A percentile compares a stretch with the other conserved stretches of the same genome.
phyloP scores from a whole-genome alignment of 30 jellyfish, hydroid and myxozoan genomes.

The Hydra vulgaris region DNA sequence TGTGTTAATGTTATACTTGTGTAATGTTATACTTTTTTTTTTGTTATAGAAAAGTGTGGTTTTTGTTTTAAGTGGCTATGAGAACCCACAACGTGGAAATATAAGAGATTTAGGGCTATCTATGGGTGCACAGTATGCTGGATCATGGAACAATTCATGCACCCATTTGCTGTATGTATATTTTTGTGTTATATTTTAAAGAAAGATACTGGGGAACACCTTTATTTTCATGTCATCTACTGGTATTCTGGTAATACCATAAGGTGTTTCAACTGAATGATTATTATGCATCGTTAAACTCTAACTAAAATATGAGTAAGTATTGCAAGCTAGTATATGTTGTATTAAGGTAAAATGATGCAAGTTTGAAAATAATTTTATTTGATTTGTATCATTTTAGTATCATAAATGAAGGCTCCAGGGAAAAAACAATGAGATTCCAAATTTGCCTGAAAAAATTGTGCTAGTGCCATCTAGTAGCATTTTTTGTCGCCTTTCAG shows the following conservation, averaged over 20 bases:
- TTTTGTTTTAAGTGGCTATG: conserved; percentile 76
- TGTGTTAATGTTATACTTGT: neutral
- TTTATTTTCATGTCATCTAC: neutral
- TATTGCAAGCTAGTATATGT: neutral
- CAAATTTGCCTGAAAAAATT: too few species aligned
- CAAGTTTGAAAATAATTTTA: neutral
- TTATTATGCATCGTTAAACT: neutral
- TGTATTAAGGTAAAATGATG: neutral
- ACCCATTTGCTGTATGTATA: conserved; percentile 73
- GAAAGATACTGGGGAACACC: neutral
- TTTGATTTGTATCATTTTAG: neutral
- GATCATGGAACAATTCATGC: conserved; percentile 64
- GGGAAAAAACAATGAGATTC: too few species aligned
- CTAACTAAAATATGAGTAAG: neutral
- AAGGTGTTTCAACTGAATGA: neutral
- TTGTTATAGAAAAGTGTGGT: conserved; percentile 44
- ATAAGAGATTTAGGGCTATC: conserved; percentile 56
- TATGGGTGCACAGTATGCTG: conserved; percentile 80
- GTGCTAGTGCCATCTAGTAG: too few species aligned
- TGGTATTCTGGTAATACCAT: neutral
- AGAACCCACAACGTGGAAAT: conserved; percentile 72
- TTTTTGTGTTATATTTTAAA: neutral
- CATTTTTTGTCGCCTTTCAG: too few species aligned
- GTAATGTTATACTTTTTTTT: neutral
- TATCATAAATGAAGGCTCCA: too few species aligned